Evolutionary conservation across 2,797 vertebrate genomes (phyloP), one percentile per base, ranked within the genome.

Genomic region (Natrix natrix): DNA sequence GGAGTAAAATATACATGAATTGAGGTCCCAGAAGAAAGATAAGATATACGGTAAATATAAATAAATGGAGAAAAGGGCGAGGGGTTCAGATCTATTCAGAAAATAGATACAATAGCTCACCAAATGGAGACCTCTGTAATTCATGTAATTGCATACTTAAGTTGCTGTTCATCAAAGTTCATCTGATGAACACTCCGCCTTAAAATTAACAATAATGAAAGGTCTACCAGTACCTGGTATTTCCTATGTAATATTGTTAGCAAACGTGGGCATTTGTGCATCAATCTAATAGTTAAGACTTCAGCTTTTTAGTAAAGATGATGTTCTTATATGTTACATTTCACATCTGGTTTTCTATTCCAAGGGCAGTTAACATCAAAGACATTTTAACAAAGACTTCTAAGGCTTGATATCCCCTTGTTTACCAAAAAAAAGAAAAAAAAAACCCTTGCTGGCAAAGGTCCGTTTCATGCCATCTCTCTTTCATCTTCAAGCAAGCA

Each of bases 401-500:
- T 94, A 86, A 94, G 59, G 86, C 22, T 14, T 93, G 89, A 93
- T 74, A 37, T 92, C 63, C 91, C 59, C 28, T 12, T 95, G 94
- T 95, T 95, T 94, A 92, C 78, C 32, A 37, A 66, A 10, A 32
- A 61, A 92, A 69, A 48, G 32, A 48, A 91, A 66, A 10, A 32
- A 63, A 92, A 74, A 48, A 74, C 24, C 91, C 86, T 90, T 7
- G 0, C 24, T 87, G n/a, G 87, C 87, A 86, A 93, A 22, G 83
- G 37, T 0, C 2, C 93, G 91, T 86, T 90, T 59, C 93, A 92
- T 92, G 54, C 0, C 0, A 93, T 37, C 13, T 43, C 63, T 55
- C 37, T 94, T 96, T 95, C 89, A 26, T 92, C 93, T 56, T n/a
- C 63, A 32, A 48, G 83, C 86, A 91, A 37, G 87, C 66, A 91